Evolutionary conservation across 2,888 invertebrate genomes (phyloP), one percentile per base, ranked within the genome.

Genomic region (Pollenia angustigena): DNA sequence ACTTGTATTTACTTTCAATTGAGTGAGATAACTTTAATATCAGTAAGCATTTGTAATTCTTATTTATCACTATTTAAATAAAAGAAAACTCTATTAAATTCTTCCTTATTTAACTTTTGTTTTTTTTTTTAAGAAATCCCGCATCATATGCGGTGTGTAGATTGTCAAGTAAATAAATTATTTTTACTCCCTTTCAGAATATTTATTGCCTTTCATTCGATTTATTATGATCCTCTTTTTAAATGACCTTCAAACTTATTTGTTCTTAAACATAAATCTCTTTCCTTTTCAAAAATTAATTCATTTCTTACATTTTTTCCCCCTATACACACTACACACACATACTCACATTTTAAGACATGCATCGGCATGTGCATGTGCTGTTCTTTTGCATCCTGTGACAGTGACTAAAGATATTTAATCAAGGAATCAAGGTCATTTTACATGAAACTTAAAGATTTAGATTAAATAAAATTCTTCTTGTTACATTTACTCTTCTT

Each of bases 321-420:
- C 50, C 16, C 50, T 7, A 3, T 1, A 58, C 40, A 32, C 69
- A 56, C 42, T 10, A 4, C 4, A 64, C 12, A 62, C 46, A n/a
- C 42, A 10, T 0, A 62, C n/a, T 9, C 16, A 42, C 42, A 14
- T 54, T 18, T 56, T 8, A 1, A 12, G 32, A 52, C 56, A 66
- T 9, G 10, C 10, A 4, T 16, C 1, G 46, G 11, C 16, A 16
- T n/a, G 9, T 44, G 10, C 62, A 42, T 44, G 23, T 69, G 18
- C 6, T 56, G 14, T 50, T 58, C 12, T 74, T 69, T 60, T 56
- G 42, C 54, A 40, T 69, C 69, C 69, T 76, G 62, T 76, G 85
- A 85, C 85, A 85, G 69, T 75, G 85, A 85, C 81, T 85, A 78
- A 76, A 81, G 85, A 81, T 85, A 85, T 82, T 85, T 85, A 85